Evolutionary conservation across 2,113 vertebrate species (phyloP), one percentile per base, ranked within the genome.

Genomic region (Takifugu bimaculatus): DNA sequence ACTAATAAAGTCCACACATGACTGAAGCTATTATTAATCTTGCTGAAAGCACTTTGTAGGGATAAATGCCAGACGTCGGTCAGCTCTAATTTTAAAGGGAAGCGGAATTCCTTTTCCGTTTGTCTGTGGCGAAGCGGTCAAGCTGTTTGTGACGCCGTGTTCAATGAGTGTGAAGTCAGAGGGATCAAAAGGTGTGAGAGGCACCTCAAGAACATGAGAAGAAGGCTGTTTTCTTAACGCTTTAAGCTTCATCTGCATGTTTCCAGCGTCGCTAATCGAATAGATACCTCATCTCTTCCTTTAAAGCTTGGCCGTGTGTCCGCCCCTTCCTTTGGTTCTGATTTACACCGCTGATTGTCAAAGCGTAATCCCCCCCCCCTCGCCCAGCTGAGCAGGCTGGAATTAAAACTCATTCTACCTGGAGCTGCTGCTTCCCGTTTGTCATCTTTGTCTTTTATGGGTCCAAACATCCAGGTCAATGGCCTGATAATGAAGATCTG

Each of bases 1-100:
- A 80, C 78, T 80, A 83, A 87, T 82, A 81, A 81, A 85, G 80
- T 82, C 69, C 79, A 86, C 80, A 78, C 77, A 82, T 83, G 86
- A 86, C 76, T 80, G 84, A 70, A 63, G 72, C 70, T 60, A 74
- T 78, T 85, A 85, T 84, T 82, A 82, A 87, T 84, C 82, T 72
- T 77, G 68, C 74, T 79, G 78, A 83, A 78, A 65, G 70, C 65
- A 64, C 50, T 73, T 65, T 66, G 58, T 74, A 60, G 50, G 63
- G 84, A 81, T 80, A 73, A 79, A 85, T 74, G 70, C 52, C 75
- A 72, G 78, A 73, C 68, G 71, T 61, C 53, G 48, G 2, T 32
- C 71, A 52, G 47, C 72, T 75, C 55, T 68, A 74, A 78, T 84
- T 85, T 74, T 26, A 75, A 68, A 54, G 70, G 56, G 64, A 68